Evolutionary conservation across 2,113 vertebrate species (phyloP), one percentile per base, ranked within the genome.

Genomic region (Erpornis zantholeuca): DNA sequence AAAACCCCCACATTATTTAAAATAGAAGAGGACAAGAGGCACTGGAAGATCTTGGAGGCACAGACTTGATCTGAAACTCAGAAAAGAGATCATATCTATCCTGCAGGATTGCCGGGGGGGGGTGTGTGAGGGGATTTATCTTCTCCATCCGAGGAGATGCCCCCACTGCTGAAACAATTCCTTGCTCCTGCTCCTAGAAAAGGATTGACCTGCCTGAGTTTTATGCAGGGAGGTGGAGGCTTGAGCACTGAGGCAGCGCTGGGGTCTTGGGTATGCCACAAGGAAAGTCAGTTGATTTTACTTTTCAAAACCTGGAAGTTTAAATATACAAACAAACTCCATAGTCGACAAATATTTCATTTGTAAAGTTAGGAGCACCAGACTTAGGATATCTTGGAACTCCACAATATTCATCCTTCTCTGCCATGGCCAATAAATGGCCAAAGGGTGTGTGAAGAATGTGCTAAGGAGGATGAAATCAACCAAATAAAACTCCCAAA

Each of bases 371-470:
- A 54, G 56, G 36, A 80, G 18, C 19, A 59, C 12, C 54, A 90
- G 61, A 72, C 12, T 65, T 42, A 21, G 14, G 50, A 36, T 1
- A 4, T 66, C 82, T 82, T 73, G 70, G 66, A 82, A 31, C 27
- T 91, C 23, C 42, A 38, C 16, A 12, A 40, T 45, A 54, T 69
- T 90, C 19, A 73, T 61, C 59, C 20, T 65, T 91, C 73, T 87
- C 33, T 80, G 7, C 19, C n/a, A 6, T 38, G 45, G 50, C 4
- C 77, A 71, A 80, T 44, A 69, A 73, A 54, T 40, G 36, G 70
- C 47, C 42, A 88, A 73, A 84, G 49, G 52, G 49, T 54, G 35
- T 92, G 69, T 73, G 80, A 91, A 92, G 86, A 90, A 94, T 76
- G 64, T 4, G 3, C 28, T 68, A 49, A 69, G 72, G 45, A 88